Evolutionary conservation across 2,113 vertebrate species (phyloP).

Genomic region (Cebidichthys violaceus): DNA sequence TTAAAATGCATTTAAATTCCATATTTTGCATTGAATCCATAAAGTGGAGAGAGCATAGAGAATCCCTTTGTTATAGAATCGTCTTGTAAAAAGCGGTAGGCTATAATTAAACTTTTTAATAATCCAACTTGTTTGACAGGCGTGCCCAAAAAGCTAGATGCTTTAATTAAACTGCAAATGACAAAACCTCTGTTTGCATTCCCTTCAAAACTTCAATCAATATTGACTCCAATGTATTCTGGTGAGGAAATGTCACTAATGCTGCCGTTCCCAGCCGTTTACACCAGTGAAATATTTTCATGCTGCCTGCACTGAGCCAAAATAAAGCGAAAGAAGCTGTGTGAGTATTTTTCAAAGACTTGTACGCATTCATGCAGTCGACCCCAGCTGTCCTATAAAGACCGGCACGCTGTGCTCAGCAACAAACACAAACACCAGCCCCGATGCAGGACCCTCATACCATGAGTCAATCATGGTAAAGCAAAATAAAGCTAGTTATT

Average conservation of each 20-base stretch:
- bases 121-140: neutral
- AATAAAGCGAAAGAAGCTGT: neutral
- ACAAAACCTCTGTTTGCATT: slow-evolving; percentile 6
- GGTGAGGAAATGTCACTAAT: neutral
- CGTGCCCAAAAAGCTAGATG: neutral
- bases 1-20: neutral
- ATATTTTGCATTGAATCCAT: neutral
- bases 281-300: neutral
- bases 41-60: neutral
- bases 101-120: neutral
- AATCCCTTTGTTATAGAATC: neutral
- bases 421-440: slow-evolving; percentile 18
- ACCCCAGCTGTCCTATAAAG: neutral
- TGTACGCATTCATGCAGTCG: neutral
- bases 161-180: neutral
- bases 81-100: neutral
- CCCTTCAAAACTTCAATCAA: neutral
- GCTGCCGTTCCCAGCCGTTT: neutral
- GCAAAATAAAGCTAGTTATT: neutral
- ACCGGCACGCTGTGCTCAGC: neutral
- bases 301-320: neutral
- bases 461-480: neutral
- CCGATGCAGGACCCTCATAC: neutral
- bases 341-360: neutral
- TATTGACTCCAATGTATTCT: slow-evolving; percentile 12